These are phyloP conservation scores for Pelobates cultripes DNA, from an alignment of 2,797 vertebrate genomes.

Conservation along the genomic window DNA sequence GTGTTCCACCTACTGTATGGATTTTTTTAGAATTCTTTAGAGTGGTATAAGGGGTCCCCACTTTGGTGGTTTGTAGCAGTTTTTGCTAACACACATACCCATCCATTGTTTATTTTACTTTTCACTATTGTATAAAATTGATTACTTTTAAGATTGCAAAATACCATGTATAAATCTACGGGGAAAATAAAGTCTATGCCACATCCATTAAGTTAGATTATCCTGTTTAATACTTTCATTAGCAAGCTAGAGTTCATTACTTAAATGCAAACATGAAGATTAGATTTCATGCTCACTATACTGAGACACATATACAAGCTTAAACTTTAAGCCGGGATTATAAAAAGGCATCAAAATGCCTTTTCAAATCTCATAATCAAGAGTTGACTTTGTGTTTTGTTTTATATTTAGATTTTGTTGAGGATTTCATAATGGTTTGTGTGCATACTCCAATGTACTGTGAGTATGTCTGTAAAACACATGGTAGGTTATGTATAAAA, in stretches of 20 bases:
- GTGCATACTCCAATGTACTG: conserved; percentile 21
- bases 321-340: conserved; percentile 53
- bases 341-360: conserved; percentile 52
- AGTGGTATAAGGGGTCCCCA: too few relatives aligned
- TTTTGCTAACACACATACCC: too few relatives aligned
- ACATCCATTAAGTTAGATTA: conserved; percentile 52
- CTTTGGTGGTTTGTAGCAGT: too few relatives aligned
- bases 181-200: conserved; percentile 14
- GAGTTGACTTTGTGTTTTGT: conserved; percentile 22
- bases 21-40: too few relatives aligned
- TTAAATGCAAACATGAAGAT: conserved; percentile 52
- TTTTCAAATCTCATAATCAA: conserved; percentile 53
- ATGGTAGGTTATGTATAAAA: neutral
- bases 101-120: too few relatives aligned
- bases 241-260: conserved; percentile 31
- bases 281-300: conserved; percentile 44
- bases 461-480: neutral
- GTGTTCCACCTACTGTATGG: too few relatives aligned
- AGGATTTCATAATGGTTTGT: conserved; percentile 13
- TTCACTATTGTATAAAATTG: neutral
- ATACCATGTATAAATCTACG: conserved; percentile 21
- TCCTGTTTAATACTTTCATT: conserved; percentile 53
- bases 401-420: neutral
- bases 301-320: conserved; percentile 50
- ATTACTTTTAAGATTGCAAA: conserved; percentile 39